These are phyloP conservation scores for Catocala sponsa DNA, from an alignment of 2,888 invertebrate genomes.

Conservation along the genomic window DNA sequence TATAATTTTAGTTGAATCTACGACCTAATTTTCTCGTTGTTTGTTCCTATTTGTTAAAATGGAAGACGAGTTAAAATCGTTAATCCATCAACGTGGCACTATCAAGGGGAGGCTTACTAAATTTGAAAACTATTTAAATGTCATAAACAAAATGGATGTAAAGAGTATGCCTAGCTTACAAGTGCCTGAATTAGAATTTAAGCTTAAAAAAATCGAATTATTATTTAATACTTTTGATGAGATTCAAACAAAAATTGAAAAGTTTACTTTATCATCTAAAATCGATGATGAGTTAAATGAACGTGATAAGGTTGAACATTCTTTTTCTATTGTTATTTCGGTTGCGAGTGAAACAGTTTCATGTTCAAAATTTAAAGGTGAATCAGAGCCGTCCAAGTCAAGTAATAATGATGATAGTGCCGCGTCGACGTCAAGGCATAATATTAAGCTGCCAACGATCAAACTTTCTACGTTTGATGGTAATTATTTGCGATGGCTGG, in stretches of 20 bases:
- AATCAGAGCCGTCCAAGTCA: neutral
- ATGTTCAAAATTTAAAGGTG: neutral
- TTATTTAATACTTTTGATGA: conserved; percentile 1
- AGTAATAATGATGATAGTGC: neutral
- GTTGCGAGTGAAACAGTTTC: neutral
- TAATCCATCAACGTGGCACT: no score
- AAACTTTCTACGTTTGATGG: neutral
- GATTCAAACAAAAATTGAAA: neutral
- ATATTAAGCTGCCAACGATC: neutral
- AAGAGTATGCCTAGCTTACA: no score
- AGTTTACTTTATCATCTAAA: neutral
- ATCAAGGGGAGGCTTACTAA: no score
- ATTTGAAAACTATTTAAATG: no score
- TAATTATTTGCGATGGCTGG: neutral
- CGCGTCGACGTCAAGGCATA: neutral
- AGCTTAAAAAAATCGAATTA: neutral
- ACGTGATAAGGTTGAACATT: neutral
- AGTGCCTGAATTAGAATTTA: no score
- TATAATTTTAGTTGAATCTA: no score
- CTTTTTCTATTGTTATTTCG: neutral
- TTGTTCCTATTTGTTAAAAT: no score
- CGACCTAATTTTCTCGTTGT: no score
- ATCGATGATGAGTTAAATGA: neutral
- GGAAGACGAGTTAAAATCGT: no score
- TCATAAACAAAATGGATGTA: no score